Conservation (phyloP, 2,797 vertebrate species). For the Chelmon rostratus region DNA sequence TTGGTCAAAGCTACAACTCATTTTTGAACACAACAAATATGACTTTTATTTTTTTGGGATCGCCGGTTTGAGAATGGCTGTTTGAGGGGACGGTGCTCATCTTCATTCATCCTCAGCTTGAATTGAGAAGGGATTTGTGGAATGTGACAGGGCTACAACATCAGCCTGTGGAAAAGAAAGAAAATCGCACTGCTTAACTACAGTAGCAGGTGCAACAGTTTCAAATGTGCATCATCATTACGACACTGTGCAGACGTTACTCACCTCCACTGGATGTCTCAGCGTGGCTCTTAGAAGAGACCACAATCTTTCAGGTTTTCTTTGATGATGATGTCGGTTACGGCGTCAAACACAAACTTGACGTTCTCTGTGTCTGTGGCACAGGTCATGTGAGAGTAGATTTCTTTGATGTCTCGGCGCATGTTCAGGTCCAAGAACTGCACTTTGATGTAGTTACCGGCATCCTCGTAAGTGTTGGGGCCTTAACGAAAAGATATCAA, state of each 20-base stretch:
- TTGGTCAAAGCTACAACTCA: slow-evolving; percentile 63
- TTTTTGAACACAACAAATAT: slow-evolving; percentile 52
- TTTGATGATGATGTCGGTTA: slow-evolving; percentile 99
- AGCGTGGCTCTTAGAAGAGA: slow-evolving; percentile 90
- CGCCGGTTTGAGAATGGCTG: slow-evolving; percentile 34
- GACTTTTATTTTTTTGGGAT: slow-evolving; percentile 29
- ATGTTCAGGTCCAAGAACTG: slow-evolving; percentile 98
- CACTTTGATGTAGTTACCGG: slow-evolving; percentile 96
- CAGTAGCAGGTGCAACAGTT: not conserved
- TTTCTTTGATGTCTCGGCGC: slow-evolving; percentile 93
- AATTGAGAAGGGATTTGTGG: slow-evolving; percentile 40
- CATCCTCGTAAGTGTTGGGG: slow-evolving; percentile 96
- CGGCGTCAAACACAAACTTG: slow-evolving; percentile 98
- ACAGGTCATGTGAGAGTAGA: slow-evolving; percentile 99
- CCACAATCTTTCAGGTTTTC: slow-evolving; percentile 99
- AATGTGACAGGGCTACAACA: slow-evolving; percentile 30
- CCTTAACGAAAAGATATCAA: slow-evolving; percentile 78
- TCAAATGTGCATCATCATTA: not conserved
- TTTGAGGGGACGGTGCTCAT: slow-evolving; percentile 48
- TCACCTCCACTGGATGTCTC: slow-evolving; percentile 51
- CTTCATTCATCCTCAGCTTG: slow-evolving; percentile 49
- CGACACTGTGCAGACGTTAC: not conserved
- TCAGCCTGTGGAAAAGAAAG: slow-evolving; percentile 54
- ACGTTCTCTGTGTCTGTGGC: slow-evolving; percentile 99
- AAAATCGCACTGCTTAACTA: slow-evolving; percentile 24